Conservation (phyloP, 1,140 invertebrate genomes). For the Saccostrea glomerata region DNA sequence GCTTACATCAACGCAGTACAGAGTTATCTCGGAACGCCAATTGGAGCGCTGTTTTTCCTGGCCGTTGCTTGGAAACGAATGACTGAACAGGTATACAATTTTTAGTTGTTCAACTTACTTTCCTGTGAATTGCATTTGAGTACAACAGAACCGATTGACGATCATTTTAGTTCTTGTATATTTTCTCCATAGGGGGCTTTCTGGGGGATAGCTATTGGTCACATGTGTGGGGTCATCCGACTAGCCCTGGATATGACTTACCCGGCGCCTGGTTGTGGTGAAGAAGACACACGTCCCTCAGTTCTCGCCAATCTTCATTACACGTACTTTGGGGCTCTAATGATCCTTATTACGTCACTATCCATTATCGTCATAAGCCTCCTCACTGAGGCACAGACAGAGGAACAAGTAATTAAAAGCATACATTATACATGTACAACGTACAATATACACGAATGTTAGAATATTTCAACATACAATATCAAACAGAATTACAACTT, state of each 20-base stretch:
- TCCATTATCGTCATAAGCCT: conserved; percentile 72
- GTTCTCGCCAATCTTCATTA: conserved; percentile 74
- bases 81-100: conserved; percentile 80
- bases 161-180: neutral
- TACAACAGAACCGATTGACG: too few species aligned
- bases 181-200: conserved; percentile 80
- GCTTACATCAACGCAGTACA: conserved; percentile 82
- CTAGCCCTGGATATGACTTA: conserved; percentile 77
- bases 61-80: conserved; percentile 80
- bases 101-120: neutral
- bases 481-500: too few species aligned
- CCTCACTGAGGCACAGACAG: conserved; percentile 62
- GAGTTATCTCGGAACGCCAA: conserved; percentile 81
- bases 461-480: too few species aligned
- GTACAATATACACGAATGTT: too few species aligned
- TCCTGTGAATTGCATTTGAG: too few species aligned
- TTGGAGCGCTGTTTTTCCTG: conserved; percentile 81
- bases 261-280: conserved; percentile 74
- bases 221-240: conserved; percentile 79
- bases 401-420: conserved; percentile 65
- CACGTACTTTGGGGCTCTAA: conserved; percentile 75
- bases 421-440: neutral
- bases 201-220: conserved; percentile 81
- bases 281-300: conserved; percentile 69
- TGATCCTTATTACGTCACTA: conserved; percentile 71